Evolutionary conservation across 2,113 vertebrate species (phyloP).

Genomic region (Phycodurus eques): DNA sequence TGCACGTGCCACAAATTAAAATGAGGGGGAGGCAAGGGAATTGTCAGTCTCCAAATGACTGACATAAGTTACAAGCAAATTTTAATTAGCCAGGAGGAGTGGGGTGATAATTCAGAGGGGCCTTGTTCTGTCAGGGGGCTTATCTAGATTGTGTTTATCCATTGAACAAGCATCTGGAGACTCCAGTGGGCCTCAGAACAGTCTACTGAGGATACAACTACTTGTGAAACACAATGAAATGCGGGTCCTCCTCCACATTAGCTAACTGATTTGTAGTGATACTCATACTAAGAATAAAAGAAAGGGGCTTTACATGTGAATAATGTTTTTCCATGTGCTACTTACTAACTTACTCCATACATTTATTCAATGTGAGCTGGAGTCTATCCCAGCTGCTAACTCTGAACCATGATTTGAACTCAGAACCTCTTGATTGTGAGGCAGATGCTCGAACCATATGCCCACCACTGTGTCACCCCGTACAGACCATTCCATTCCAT

Average conservation of each 20-base stretch:
- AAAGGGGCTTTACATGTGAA: background rate
- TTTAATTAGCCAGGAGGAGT: constrained; percentile 97
- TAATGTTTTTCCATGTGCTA: background rate
- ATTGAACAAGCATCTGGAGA: constrained; percentile 76
- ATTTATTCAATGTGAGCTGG: constrained; percentile 3
- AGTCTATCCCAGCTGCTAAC: background rate
- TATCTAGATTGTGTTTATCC: constrained; percentile 76
- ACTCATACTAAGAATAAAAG: constrained; percentile 6
- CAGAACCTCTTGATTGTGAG: background rate
- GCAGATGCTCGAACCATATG: too few relatives aligned
- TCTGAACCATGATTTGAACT: background rate
- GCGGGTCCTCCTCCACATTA: constrained; percentile 50
- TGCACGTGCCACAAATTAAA: constrained; percentile 92
- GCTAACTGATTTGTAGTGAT: constrained; percentile 51
- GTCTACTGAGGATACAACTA: constrained; percentile 54
- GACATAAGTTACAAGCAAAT: constrained; percentile 99
- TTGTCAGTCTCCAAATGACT: constrained; percentile 87
- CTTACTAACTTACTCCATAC: background rate
- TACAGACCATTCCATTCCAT: too few relatives aligned
- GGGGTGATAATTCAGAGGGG: constrained; percentile 88
- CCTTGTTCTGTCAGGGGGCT: constrained; percentile 79
- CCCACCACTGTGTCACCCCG: too few relatives aligned
- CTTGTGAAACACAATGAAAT: constrained; percentile 60
- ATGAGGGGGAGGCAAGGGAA: constrained; percentile 75
- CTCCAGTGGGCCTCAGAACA: constrained; percentile 38